phyloP scores from a whole-genome alignment of 2,888 invertebrate species.

The Synanthedon myopaeformis region DNA sequence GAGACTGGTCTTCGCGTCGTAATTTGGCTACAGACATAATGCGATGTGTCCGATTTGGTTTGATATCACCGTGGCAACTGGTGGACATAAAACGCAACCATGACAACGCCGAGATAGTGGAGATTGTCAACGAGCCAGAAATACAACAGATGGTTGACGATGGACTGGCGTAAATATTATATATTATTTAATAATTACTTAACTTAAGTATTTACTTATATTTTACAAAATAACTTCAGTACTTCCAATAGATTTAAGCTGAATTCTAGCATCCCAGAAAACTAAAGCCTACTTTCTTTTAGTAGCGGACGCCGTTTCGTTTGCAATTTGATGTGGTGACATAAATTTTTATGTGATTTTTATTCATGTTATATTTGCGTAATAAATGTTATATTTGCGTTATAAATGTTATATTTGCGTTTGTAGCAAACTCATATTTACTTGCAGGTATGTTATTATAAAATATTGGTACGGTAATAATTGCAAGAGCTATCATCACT shows the following conservation, averaged over 20 bases:
- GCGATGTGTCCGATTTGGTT: constrained; percentile 80
- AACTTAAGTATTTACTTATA: too few relatives aligned
- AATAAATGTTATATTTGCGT: neutral
- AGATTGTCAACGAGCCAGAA: constrained; percentile 74
- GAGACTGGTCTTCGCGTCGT: constrained; percentile 75
- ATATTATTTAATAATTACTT: too few relatives aligned
- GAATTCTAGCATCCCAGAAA: too few relatives aligned
- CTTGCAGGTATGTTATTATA: constrained; percentile 77
- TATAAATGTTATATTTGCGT: neutral
- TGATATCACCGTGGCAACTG: constrained; percentile 84
- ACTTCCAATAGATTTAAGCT: too few relatives aligned
- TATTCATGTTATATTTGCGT: neutral
- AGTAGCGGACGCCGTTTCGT: too few relatives aligned
- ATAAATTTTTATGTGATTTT: too few relatives aligned
- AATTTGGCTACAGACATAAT: constrained; percentile 72
- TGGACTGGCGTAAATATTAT: constrained; percentile 80
- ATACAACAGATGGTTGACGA: constrained; percentile 84
- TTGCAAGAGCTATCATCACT: constrained; percentile 78
- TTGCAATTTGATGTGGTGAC: too few relatives aligned
- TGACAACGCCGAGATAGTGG: constrained; percentile 78
- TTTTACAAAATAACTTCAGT: too few relatives aligned
- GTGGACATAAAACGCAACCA: constrained; percentile 82
- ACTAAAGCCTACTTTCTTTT: too few relatives aligned
- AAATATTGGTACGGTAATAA: constrained; percentile 82
- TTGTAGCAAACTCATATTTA: neutral